Conservation (phyloP, 2,797 vertebrate genomes). For the Myotis pilosus region DNA sequence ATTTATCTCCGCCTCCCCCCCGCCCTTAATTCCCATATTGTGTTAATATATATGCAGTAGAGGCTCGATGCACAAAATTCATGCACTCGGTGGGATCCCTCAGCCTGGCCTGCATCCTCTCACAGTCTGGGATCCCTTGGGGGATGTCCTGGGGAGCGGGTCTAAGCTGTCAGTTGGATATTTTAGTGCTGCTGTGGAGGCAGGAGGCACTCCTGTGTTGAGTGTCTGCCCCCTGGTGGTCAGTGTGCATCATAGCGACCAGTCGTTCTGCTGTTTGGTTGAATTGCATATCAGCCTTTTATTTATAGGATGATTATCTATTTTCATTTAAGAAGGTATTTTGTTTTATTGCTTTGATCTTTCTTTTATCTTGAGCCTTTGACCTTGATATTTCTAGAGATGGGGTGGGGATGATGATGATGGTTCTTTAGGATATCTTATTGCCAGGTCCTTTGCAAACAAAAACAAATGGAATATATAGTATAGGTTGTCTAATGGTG, state of each 20-base stretch:
- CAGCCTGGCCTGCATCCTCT: too few relatives aligned
- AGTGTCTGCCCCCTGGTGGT: too few relatives aligned
- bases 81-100: too few relatives aligned
- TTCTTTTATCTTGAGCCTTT: background rate
- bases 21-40: background rate
- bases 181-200: too few relatives aligned
- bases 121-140: too few relatives aligned
- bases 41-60: background rate
- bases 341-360: background rate
- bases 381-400: slow-evolving; percentile 14
- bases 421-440: background rate
- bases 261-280: too few relatives aligned
- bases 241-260: too few relatives aligned
- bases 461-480: background rate
- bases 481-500: background rate
- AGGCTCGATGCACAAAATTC: too few relatives aligned
- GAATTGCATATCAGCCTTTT: too few relatives aligned
- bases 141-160: too few relatives aligned
- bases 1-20: background rate
- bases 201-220: too few relatives aligned
- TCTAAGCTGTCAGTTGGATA: too few relatives aligned
- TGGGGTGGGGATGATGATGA: background rate
- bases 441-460: background rate
- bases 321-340: background rate
- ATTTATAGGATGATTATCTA: background rate